Conservation (phyloP, 2,797 vertebrate genomes). For the Intellagama lesueurii region DNA sequence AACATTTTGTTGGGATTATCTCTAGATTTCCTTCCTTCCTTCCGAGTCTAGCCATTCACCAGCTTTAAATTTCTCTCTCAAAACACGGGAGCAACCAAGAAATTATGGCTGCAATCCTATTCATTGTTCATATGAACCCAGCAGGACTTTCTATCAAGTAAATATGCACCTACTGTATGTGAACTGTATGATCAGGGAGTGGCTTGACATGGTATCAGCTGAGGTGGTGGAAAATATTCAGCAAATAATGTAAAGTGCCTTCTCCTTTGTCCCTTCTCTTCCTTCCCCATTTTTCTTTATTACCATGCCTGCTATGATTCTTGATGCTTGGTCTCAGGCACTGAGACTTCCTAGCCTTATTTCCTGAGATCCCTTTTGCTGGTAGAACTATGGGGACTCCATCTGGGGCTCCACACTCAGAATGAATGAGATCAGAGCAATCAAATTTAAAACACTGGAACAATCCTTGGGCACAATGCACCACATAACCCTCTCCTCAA, state of each 20-base stretch:
- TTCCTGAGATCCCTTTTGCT: too few species aligned
- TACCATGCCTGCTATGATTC: background rate
- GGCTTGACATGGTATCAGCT: background rate
- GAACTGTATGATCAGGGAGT: background rate
- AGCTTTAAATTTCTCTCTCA: background rate
- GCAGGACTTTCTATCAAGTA: background rate
- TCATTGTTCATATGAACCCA: too few species aligned
- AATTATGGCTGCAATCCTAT: background rate
- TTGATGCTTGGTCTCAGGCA: background rate
- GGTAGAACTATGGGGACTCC: too few species aligned
- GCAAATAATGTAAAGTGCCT: background rate
- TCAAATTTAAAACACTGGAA: too few species aligned
- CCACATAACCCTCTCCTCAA: too few species aligned
- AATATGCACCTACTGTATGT: background rate
- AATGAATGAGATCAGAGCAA: too few species aligned
- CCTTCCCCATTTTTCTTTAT: background rate
- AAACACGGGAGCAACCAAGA: background rate
- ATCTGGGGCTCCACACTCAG: too few species aligned
- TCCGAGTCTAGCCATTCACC: background rate
- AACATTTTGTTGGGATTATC: conserved; percentile 7
- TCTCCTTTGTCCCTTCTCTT: background rate
- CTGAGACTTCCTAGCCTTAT: too few species aligned
- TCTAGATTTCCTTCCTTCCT: background rate
- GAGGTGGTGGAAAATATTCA: background rate
- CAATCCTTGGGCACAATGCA: too few species aligned